A percentile compares a stretch with the other conserved stretches of the same genome.
These are phyloP conservation scores for Calcarius lapponicus DNA, from an alignment of 2,797 vertebrate genomes.

Conservation along the genomic window DNA sequence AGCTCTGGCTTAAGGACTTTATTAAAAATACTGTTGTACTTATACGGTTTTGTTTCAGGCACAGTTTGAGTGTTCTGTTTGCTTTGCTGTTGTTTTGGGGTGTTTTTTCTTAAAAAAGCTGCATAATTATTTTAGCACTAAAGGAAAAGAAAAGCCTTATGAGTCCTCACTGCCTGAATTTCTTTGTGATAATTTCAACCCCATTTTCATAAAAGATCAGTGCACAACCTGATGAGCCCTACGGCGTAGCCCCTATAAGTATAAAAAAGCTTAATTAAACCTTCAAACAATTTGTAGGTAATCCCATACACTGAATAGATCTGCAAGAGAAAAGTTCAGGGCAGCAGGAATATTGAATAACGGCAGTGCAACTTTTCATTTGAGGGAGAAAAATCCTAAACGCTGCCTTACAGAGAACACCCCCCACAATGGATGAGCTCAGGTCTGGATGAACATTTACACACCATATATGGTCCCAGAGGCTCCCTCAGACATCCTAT, in stretches of 20 bases:
- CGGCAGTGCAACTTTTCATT: neutral
- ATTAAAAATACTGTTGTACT: neutral
- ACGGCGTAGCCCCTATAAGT: neutral
- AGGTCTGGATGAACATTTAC: constrained; percentile 1
- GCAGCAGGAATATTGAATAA: neutral
- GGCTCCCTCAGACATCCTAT: neutral
- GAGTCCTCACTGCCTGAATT: neutral
- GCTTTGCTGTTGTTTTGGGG: neutral
- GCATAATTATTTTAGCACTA: neutral
- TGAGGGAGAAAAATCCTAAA: neutral
- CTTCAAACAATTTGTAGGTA: neutral
- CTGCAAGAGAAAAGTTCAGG: neutral
- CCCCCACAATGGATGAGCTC: constrained; percentile 7
- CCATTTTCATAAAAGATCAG: neutral
- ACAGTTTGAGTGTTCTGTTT: neutral
- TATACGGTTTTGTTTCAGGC: neutral
- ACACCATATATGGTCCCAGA: constrained; percentile 38
- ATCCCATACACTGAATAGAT: neutral
- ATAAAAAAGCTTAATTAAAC: neutral
- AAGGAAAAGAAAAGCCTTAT: neutral
- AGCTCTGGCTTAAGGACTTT: neutral
- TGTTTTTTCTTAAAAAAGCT: neutral
- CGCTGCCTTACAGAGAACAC: neutral
- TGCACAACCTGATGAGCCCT: neutral
- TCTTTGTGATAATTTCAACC: neutral